phyloP scores from a whole-genome alignment of 2,113 vertebrate species.

The Saccopteryx bilineata region DNA sequence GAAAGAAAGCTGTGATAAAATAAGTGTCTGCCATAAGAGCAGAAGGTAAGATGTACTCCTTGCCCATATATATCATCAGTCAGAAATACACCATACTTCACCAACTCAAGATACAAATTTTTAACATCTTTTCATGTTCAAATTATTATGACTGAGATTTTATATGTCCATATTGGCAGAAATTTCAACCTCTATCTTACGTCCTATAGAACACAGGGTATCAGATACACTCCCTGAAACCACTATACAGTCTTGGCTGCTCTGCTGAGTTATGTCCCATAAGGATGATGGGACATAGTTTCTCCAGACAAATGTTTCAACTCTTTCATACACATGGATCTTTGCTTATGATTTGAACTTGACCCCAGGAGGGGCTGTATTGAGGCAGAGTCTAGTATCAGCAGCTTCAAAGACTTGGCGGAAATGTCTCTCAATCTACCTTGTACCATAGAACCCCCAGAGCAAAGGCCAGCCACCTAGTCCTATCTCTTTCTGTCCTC shows the following conservation, averaged over 20 bases:
- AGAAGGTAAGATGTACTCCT: background rate
- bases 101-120: background rate
- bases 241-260: background rate
- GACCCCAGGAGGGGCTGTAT: background rate
- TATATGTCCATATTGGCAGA: background rate
- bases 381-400: slow-evolving; percentile 14
- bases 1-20: background rate
- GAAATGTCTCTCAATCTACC: background rate
- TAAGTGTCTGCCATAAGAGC: background rate
- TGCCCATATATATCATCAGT: background rate
- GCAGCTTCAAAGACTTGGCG: background rate
- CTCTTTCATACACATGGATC: background rate
- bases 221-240: background rate
- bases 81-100: background rate
- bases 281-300: background rate
- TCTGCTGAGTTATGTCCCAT: background rate
- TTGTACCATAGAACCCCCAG: background rate
- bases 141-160: slow-evolving; percentile 6
- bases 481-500: background rate
- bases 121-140: slow-evolving; percentile 32
- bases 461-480: background rate
- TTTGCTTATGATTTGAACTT: slow-evolving; percentile 10
- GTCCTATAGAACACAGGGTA: background rate
- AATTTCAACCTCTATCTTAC: background rate
- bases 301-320: slow-evolving; percentile 14